These are phyloP conservation scores for Accipiter virgatus DNA, from an alignment of 2,113 vertebrate genomes.

Conservation along the genomic window DNA sequence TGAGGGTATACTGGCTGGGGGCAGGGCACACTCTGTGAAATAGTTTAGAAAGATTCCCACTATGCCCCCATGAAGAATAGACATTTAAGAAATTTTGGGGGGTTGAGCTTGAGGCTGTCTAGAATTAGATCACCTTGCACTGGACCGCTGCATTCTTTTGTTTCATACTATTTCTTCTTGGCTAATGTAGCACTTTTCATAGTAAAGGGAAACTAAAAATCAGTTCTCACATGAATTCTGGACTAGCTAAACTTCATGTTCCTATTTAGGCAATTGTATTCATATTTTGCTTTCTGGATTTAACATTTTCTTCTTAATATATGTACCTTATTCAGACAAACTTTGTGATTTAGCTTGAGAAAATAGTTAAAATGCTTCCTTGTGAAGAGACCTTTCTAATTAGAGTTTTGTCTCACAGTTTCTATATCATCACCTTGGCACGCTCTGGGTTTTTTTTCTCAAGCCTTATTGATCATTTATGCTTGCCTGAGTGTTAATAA, in stretches of 20 bases:
- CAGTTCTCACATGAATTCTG: neutral
- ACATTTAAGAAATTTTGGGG: neutral
- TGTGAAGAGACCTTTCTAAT: neutral
- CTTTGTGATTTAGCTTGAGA: neutral
- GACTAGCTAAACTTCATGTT: neutral
- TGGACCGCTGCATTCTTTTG: neutral
- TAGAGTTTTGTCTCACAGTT: neutral
- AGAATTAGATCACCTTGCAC: neutral
- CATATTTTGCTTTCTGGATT: neutral
- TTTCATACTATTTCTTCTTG: neutral
- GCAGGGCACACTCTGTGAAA: neutral
- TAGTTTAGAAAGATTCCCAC: neutral
- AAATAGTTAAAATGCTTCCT: neutral
- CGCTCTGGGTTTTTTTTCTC: neutral
- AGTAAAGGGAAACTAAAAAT: neutral
- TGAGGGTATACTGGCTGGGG: neutral
- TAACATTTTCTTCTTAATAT: neutral
- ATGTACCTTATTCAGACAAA: neutral
- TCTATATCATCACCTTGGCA: neutral
- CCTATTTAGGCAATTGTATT: neutral
- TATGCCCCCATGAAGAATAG: neutral
- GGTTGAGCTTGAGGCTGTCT: neutral
- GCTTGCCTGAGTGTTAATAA: neutral
- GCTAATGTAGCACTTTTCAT: neutral
- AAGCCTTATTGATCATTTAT: neutral